Conservation (phyloP, 1,140 invertebrate genomes). For the Drosophila kanapiae region DNA sequence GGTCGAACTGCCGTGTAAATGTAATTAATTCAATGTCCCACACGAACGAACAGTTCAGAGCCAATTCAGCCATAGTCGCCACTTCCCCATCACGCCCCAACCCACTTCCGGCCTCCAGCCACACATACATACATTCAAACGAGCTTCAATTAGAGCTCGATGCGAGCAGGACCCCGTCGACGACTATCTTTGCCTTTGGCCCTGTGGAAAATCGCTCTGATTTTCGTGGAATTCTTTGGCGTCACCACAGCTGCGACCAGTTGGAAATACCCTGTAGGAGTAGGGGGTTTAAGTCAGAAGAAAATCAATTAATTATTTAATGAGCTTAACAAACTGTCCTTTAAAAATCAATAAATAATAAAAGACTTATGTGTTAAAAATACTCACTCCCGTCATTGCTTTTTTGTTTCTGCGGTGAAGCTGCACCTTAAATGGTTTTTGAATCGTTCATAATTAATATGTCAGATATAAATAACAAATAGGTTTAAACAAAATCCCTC, state of each 20-base stretch:
- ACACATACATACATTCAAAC: conserved; percentile 13
- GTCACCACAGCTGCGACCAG: conserved; percentile 21
- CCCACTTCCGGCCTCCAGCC: conserved; percentile 14
- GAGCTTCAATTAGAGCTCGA: conserved; percentile 42
- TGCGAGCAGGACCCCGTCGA: conserved; percentile 13
- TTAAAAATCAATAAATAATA: not conserved
- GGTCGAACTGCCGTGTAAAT: conserved; percentile 45
- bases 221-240: conserved; percentile 45
- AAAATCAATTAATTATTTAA: not conserved
- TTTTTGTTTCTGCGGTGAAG: not conserved
- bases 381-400: no score
- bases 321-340: no score
- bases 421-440: not conserved
- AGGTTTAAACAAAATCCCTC: not conserved
- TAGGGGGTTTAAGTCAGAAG: not conserved
- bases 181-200: conserved; percentile 37
- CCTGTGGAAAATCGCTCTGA: conserved; percentile 54
- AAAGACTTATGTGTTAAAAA: no score
- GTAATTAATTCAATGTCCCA: conserved; percentile 67
- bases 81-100: conserved; percentile 2
- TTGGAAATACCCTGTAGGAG: conserved; percentile 12
- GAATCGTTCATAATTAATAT: not conserved
- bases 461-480: not conserved
- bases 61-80: conserved; percentile 23
- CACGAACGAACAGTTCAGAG: conserved; percentile 18